A percentile compares a stretch with the other conserved stretches of the same genome.
Evolutionary conservation across 2,797 vertebrate species (phyloP).

Genomic region (Catamblyrhynchus diadema): DNA sequence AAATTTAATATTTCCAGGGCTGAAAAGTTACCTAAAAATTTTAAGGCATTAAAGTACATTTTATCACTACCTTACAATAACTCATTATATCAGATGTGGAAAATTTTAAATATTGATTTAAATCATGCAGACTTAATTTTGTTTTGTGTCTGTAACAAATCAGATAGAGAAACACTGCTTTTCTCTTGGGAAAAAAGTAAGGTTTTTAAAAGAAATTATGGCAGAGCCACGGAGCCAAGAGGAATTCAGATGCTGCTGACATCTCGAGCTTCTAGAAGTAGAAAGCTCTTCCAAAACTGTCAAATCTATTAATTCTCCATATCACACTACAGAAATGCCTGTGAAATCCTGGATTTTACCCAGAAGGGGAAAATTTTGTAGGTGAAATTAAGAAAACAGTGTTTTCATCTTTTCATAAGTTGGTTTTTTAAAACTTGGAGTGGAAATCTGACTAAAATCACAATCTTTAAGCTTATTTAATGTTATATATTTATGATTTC

Average conservation of each 20-base stretch:
- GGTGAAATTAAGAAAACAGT: background rate
- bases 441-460: background rate
- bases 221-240: background rate
- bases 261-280: background rate
- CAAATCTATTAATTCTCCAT: background rate
- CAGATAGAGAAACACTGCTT: background rate
- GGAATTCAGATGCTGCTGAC: background rate
- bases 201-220: background rate
- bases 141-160: background rate
- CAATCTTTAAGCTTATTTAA: background rate
- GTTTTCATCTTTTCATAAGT: background rate
- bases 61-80: background rate
- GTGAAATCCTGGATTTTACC: background rate
- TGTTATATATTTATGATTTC: slow-evolving; percentile 43
- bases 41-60: background rate
- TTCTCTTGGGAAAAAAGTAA: background rate
- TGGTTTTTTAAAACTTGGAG: background rate
- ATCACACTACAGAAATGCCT: background rate
- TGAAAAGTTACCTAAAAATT: slow-evolving; percentile 65
- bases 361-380: background rate
- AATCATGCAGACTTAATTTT: background rate
- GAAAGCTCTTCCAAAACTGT: background rate
- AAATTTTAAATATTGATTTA: background rate
- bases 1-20: slow-evolving; percentile 56
- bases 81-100: background rate